Evolutionary conservation across 1,140 invertebrate species (phyloP).

Genomic region (Coelopa frigida): DNA sequence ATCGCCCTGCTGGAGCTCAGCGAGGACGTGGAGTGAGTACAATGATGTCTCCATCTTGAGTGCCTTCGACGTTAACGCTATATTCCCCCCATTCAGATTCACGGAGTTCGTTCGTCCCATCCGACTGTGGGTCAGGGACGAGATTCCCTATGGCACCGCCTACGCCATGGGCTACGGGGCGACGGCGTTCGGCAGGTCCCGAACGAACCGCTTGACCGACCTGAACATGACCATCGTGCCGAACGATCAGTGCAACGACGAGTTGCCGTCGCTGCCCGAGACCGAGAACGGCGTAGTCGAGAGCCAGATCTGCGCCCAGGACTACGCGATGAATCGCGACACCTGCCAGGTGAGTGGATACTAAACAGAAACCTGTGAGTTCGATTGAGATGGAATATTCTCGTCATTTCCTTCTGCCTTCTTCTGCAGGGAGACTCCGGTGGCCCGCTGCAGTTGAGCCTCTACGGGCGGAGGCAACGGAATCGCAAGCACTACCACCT

Average conservation of each 20-base stretch:
- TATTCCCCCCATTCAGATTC: constrained; percentile 16
- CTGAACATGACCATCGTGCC: constrained; percentile 33
- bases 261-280: constrained; percentile 24
- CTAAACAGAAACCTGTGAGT: background rate
- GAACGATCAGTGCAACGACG: constrained; percentile 30
- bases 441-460: constrained; percentile 31
- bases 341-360: constrained; percentile 27
- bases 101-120: constrained; percentile 34
- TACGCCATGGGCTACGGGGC: constrained; percentile 41
- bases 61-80: background rate
- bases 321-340: constrained; percentile 29
- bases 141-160: constrained; percentile 29
- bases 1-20: constrained; percentile 28
- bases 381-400: background rate
- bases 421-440: constrained; percentile 26
- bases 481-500: constrained; percentile 33
- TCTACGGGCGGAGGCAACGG: constrained; percentile 32
- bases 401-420: background rate
- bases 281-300: constrained; percentile 25
- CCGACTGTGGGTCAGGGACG: constrained; percentile 22
- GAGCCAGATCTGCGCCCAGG: constrained; percentile 35
- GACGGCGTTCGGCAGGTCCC: constrained; percentile 26
- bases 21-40: constrained; percentile 25
- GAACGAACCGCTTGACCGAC: constrained; percentile 34
- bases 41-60: background rate